Evolutionary conservation across 2,113 vertebrate species (phyloP).

Genomic region (Scolopax mira): DNA sequence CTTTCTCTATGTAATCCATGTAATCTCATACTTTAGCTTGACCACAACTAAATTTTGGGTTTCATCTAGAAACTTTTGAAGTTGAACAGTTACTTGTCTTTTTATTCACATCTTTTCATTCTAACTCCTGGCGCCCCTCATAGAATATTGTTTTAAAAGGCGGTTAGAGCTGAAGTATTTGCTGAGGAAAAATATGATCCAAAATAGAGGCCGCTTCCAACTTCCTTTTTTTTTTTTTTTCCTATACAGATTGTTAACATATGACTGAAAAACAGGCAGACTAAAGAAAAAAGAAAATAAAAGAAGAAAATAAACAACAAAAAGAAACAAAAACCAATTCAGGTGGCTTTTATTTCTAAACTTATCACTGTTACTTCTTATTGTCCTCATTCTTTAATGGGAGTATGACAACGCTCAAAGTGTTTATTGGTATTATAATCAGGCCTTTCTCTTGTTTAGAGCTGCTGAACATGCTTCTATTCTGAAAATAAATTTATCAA

Average conservation of each 20-base stretch:
- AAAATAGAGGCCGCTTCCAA: neutral
- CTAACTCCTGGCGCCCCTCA: neutral
- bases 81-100: neutral
- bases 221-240: neutral
- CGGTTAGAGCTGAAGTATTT: neutral
- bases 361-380: neutral
- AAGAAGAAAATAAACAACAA: neutral
- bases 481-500: neutral
- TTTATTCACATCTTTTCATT: neutral
- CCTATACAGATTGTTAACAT: neutral
- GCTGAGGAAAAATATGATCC: neutral
- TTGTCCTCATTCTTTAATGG: neutral
- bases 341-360: neutral
- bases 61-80: neutral
- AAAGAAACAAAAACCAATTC: neutral
- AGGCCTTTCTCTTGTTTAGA: neutral
- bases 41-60: neutral
- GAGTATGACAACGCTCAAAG: neutral
- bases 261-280: neutral
- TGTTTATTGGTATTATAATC: neutral
- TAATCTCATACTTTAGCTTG: neutral
- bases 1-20: neutral
- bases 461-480: neutral
- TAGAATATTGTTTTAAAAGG: neutral
- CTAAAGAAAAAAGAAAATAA: accelerated